Conservation (phyloP, 2,797 vertebrate genomes). For the Silurus aristotelis region DNA sequence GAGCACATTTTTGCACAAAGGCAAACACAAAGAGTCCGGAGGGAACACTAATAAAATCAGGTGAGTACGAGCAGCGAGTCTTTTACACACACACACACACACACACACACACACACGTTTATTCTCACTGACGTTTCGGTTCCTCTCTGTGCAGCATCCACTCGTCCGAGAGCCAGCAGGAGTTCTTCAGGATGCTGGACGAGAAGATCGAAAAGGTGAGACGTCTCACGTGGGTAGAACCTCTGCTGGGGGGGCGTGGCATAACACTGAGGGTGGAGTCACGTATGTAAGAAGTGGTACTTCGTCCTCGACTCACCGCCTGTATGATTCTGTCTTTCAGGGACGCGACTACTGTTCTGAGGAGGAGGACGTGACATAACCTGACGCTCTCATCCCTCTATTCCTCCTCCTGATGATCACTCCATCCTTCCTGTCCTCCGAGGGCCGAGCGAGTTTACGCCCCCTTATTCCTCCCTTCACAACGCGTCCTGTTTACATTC, state of each 20-base stretch:
- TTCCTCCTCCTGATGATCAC: conserved; percentile 23
- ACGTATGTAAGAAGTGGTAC: not conserved
- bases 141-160: conserved; percentile 82
- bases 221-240: not conserved
- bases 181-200: conserved; percentile 98
- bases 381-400: conserved; percentile 38
- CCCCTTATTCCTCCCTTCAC: too few species aligned
- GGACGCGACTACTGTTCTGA: conserved; percentile 97
- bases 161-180: conserved; percentile 98
- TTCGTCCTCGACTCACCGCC: too few species aligned
- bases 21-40: conserved; percentile 64
- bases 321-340: conserved; percentile 63
- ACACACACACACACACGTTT: too few species aligned
- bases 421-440: conserved; percentile 20
- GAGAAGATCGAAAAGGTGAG: conserved; percentile 98
- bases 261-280: too few species aligned
- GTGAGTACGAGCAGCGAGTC: conserved; percentile 49
- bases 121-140: not conserved
- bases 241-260: not conserved
- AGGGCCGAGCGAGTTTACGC: conserved; percentile 13
- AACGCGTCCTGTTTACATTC: conserved; percentile 43
- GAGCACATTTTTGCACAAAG: conserved; percentile 84
- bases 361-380: conserved; percentile 82
- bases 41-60: conserved; percentile 76
- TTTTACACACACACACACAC: too few species aligned